Percentiles rank a stretch among this genome's conserved stretches.
Conservation (phyloP, 1,140 invertebrate species). For the Zophobas morio region DNA sequence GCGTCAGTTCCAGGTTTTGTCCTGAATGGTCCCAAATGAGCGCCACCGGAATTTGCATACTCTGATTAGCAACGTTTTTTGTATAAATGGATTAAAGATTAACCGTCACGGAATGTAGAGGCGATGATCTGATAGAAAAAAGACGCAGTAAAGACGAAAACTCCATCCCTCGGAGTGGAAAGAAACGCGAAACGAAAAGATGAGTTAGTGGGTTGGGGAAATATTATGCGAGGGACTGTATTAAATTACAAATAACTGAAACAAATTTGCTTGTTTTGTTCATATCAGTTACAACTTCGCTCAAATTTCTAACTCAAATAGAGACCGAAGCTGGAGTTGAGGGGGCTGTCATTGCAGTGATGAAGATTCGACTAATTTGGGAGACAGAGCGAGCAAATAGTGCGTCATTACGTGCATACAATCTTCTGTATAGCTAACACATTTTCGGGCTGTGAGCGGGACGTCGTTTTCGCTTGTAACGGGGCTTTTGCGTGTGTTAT, state of each 20-base stretch:
- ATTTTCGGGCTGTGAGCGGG: too few relatives aligned
- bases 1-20: background rate
- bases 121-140: background rate
- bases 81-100: conserved; percentile 4
- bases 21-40: conserved; percentile 23
- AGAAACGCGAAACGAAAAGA: conserved; percentile 13
- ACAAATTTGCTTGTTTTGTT: conserved; percentile 21
- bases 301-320: conserved; percentile 17
- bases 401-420: too few relatives aligned
- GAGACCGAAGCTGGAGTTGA: background rate
- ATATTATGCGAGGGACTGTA: conserved; percentile 13
- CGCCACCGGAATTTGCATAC: conserved; percentile 19
- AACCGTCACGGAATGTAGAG: conserved; percentile 12
- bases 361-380: background rate
- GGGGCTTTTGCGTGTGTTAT: conserved; percentile 5
- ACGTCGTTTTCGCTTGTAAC: too few relatives aligned
- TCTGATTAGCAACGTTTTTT: conserved; percentile 23
- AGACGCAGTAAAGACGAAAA: conserved; percentile 4
- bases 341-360: background rate
- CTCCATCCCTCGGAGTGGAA: conserved; percentile 2
- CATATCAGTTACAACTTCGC: conserved; percentile 13
- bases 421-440: too few relatives aligned
- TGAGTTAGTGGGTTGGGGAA: conserved; percentile 5
- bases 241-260: conserved; percentile 31
- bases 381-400: too few relatives aligned